Percentiles rank a stretch among this genome's conserved stretches.
Evolutionary conservation across 1,140 invertebrate species (phyloP).

Genomic region (Drosophila setifemur): DNA sequence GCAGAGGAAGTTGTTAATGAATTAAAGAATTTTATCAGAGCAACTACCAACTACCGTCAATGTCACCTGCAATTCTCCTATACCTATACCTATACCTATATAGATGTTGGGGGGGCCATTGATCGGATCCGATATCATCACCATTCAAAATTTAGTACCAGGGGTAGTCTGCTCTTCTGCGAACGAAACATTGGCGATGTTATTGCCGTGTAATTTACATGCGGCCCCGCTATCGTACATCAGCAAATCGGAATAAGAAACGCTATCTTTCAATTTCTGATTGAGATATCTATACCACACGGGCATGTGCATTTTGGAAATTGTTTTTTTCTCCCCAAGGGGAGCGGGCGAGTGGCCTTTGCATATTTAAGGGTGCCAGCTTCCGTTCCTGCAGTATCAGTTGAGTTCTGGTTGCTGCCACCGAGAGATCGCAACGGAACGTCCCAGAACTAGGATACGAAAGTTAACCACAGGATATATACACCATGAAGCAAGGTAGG

Average conservation of each 20-base stretch:
- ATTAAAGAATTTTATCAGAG: background rate
- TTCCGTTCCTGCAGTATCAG: constrained; percentile 41
- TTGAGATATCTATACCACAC: constrained; percentile 23
- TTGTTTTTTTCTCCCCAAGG: constrained; percentile 68
- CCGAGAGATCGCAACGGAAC: constrained; percentile 16
- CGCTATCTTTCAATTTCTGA: constrained; percentile 52
- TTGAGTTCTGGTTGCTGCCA: constrained; percentile 45
- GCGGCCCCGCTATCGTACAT: constrained; percentile 52
- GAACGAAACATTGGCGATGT: constrained; percentile 45
- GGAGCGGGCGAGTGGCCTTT: constrained; percentile 35
- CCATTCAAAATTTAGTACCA: background rate
- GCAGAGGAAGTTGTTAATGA: background rate
- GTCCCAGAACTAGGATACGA: constrained; percentile 36
- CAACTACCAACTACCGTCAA: constrained; percentile 16
- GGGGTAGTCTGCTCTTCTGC: constrained; percentile 8
- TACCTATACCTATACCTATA: constrained; percentile 20
- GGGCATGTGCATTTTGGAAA: constrained; percentile 66
- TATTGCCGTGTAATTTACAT: constrained; percentile 77
- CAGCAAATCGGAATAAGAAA: constrained; percentile 24
- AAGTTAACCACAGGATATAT: constrained; percentile 10
- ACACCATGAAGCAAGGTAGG: constrained; percentile 52
- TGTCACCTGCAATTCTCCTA: constrained; percentile 46
- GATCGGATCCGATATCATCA: constrained; percentile 18
- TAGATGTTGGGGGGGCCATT: constrained; percentile 7
- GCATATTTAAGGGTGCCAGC: constrained; percentile 65